Evolutionary conservation across 2,113 vertebrate species (phyloP), one percentile per base, ranked within the genome.

Genomic region (Phylloscopus trochiloides): DNA sequence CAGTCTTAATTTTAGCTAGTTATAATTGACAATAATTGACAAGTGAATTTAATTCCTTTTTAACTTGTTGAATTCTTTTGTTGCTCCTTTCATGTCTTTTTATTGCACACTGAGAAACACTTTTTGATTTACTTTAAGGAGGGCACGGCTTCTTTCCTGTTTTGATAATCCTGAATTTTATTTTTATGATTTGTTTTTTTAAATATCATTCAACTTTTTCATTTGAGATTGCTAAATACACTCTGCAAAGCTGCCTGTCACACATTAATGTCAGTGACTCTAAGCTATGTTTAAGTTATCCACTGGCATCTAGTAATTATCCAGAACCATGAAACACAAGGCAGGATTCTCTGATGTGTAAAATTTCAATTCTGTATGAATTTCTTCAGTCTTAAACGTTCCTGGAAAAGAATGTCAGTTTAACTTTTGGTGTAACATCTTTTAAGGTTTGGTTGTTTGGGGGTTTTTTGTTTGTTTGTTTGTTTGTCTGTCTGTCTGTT

Each of bases 221-320:
- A 90, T 95, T 95, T 94, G 43, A 95, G 98, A 97, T 97, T 94
- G 94, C 95, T 97, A 97, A 98, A 96, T 97, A 96, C 97, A 91
- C 97, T 98, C 96, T 95, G 82, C 86, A 96, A 82, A 94, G 86
- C 92, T 96, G 95, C 97, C 95, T 98, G 97, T 98, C 98, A 98
- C 96, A 97, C 97, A 95, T 97, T 97, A 95, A 98, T 98, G 97
- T 97, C 98, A 98, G 48, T 98, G 98, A 98, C 94, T 98, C 97
- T 98, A 98, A 98, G 97, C 98, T 98, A 88, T 98, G 98, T 98
- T 98, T 98, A 98, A 98, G 97, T 98, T 98, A 97, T 97, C 97
- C 97, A 96, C 97, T 98, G 98, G 98, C 98, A 98, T 98, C 98
- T 98, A 98, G 97, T 98, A 98, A 98, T 98, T 98, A 98, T 98